Percentiles rank a stretch among this genome's conserved stretches.
Evolutionary conservation across 2,113 vertebrate species (phyloP).

Genomic region (Vanacampus margaritifer): DNA sequence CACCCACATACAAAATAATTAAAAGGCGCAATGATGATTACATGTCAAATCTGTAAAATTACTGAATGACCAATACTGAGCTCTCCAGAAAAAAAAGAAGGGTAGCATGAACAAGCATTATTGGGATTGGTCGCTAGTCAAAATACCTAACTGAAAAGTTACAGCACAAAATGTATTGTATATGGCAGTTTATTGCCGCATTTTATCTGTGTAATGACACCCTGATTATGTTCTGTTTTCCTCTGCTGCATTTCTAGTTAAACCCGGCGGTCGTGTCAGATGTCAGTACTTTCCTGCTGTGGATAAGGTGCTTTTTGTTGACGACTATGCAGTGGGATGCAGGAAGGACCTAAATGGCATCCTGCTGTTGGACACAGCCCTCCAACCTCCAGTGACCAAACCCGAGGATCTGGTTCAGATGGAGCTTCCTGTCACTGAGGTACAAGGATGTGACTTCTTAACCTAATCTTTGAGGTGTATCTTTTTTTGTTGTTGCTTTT

Average conservation of each 20-base stretch:
- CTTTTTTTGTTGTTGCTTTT: too few relatives aligned
- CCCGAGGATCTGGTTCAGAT: constrained; percentile 97
- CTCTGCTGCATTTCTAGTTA: constrained; percentile 72
- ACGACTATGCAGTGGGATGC: constrained; percentile 97
- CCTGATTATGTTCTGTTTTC: constrained; percentile 8
- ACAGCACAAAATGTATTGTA: too few relatives aligned
- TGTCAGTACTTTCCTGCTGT: constrained; percentile 98
- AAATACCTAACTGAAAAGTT: too few relatives aligned
- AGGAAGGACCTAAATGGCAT: constrained; percentile 98
- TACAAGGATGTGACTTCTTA: constrained; percentile 59
- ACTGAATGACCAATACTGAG: too few relatives aligned
- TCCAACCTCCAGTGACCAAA: constrained; percentile 94
- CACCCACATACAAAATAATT: too few relatives aligned
- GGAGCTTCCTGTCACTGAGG: constrained; percentile 97
- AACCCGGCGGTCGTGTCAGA: constrained; percentile 91
- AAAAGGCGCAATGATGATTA: too few relatives aligned
- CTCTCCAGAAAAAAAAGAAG: too few relatives aligned
- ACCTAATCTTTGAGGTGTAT: not conserved
- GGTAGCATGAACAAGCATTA: too few relatives aligned
- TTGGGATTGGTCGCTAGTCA: too few relatives aligned
- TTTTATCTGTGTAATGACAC: not conserved
- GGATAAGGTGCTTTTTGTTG: constrained; percentile 99
- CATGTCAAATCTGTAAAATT: too few relatives aligned
- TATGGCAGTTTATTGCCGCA: not conserved
- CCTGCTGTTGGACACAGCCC: constrained; percentile 93